Evolutionary conservation across 2,888 invertebrate species (phyloP), one percentile per base, ranked within the genome.

Genomic region (Caenorhabditis sp.): DNA sequence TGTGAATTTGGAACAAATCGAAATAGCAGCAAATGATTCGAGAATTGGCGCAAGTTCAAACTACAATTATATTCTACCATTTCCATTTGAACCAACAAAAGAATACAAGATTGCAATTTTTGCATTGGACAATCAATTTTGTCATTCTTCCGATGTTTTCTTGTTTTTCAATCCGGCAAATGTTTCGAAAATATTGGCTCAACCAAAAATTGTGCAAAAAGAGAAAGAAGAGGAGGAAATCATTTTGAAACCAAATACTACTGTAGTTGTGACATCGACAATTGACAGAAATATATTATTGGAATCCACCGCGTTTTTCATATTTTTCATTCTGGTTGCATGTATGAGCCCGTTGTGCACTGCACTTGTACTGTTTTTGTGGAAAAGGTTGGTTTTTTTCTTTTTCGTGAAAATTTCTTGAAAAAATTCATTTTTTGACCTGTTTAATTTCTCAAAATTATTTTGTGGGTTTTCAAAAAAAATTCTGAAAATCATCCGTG

Each of bases 61-160:
- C 2, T 67, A 53, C 27, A 63, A 58, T 12, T 71, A 51, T 24
- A 27, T 57, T 8, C n/a, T 71, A 17, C 71, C 71, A 12, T 67
- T 67, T 19, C 55, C 59, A 60, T 71, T 71, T 57, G 19, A 12
- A 14, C 50, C 62, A 17, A 21, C 51, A 12, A 62, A 73, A 68
- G 65, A 73, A 19, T 73, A 73, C 59, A 68, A 68, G 58, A 69
- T 81, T 1, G 62, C 69, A 1, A 59, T 81, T 19, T 82, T 82
- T 63, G 77, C 72, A 8, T 63, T 74, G 2, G 78, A 78, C 31
- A 72, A 76, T 14, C 77, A 71, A 24, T 81, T 71, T 58, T 80
- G 79, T 59, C 76, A 78, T 23, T 76, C 74, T 26, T 51, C 62
- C 23, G 81, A 81, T 37, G 62, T 63, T 1, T 55, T 63, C 14